These are phyloP conservation scores for Papilio dardanus DNA, from an alignment of 1,140 invertebrate species.

Conservation along the genomic window DNA sequence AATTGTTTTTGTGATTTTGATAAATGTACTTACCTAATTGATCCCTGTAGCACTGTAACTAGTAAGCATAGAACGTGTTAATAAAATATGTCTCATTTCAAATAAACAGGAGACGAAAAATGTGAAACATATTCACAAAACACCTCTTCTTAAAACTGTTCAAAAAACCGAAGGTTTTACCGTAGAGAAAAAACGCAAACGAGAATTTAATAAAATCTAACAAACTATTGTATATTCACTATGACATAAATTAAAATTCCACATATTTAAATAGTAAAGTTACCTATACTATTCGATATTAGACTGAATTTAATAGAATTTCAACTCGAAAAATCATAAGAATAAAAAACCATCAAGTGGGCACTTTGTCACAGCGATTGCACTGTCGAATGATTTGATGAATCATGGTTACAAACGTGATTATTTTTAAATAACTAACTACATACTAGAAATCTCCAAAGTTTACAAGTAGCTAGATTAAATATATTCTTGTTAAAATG, in stretches of 20 bases:
- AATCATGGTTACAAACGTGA: background rate
- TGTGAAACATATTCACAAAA: no score
- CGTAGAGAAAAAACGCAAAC: no score
- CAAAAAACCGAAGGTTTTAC: no score
- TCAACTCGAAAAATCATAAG: background rate
- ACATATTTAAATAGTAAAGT: background rate
- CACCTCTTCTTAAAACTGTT: no score
- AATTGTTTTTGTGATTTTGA: conserved; percentile 7
- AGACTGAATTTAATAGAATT: conserved; percentile 3
- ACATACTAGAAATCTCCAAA: background rate
- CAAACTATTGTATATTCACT: no score
- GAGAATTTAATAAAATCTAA: no score
- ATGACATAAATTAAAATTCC: no score
- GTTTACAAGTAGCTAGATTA: background rate
- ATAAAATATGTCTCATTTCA: background rate
- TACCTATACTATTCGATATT: background rate
- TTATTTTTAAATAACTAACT: background rate
- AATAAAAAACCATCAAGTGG: background rate
- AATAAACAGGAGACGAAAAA: no score
- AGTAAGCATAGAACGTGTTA: background rate
- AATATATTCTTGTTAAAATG: no score
- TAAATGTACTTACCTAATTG: background rate
- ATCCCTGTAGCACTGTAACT: background rate
- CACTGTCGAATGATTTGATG: conserved; percentile 4
- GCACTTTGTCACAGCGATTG: conserved; percentile 25